A percentile compares a stretch with the other conserved stretches of the same genome.
Evolutionary conservation across 2,888 invertebrate species (phyloP).

Genomic region (Pemphredon lugubris): DNA sequence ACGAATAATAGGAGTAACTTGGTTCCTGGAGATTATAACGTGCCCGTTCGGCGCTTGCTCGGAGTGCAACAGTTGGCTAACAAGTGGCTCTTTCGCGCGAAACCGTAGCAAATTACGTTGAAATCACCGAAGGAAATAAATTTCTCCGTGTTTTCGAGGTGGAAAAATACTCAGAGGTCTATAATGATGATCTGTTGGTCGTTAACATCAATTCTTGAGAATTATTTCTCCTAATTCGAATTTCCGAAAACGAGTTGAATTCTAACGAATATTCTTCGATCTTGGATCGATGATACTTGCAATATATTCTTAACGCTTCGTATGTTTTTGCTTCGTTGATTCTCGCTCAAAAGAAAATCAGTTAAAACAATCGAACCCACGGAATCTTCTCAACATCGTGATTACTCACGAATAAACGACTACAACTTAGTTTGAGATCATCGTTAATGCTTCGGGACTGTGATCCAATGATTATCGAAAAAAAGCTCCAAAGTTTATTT

Average conservation of each 20-base stretch:
- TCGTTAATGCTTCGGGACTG: no score
- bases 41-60: conserved; percentile 64
- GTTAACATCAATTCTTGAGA: background rate
- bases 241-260: background rate
- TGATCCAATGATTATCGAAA: no score
- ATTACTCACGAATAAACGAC: no score
- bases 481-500: no score
- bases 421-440: no score
- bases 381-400: no score
- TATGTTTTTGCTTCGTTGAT: no score
- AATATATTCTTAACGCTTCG: no score
- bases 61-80: conserved; percentile 79
- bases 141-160: conserved; percentile 16
- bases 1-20: conserved; percentile 23
- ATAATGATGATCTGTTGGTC: background rate
- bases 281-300: no score
- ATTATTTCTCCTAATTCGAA: background rate
- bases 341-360: no score
- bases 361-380: no score
- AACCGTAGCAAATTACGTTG: conserved; percentile 71
- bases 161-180: conserved; percentile 15
- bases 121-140: conserved; percentile 65
- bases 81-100: conserved; percentile 78
- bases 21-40: conserved; percentile 63
- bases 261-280: no score